phyloP scores from a whole-genome alignment of 2,888 invertebrate genomes.

The Azorinus chamasolen region DNA sequence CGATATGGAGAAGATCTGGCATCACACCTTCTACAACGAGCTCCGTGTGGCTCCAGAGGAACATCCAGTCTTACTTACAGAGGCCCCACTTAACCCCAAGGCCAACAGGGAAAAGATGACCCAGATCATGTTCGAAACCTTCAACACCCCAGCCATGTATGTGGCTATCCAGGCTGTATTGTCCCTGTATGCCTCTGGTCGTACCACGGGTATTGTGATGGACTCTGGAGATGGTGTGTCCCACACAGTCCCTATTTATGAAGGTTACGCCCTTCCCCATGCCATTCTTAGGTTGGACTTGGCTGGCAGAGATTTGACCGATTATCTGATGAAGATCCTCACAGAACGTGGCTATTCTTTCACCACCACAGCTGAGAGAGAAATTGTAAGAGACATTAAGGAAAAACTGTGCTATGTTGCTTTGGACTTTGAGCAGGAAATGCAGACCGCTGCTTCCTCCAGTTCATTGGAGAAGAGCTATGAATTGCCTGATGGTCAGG shows the following conservation, averaged over 20 bases:
- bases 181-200: slow-evolving; percentile 96
- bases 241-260: slow-evolving; percentile 93
- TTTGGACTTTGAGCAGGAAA: slow-evolving; percentile 97
- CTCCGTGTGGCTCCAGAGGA: slow-evolving; percentile 98
- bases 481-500: slow-evolving; percentile 85
- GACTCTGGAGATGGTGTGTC: slow-evolving; percentile 97
- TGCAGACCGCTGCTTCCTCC: slow-evolving; percentile 96
- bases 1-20: slow-evolving; percentile 86
- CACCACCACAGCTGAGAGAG: slow-evolving; percentile 88
- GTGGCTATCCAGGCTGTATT: slow-evolving; percentile 97
- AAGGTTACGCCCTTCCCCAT: slow-evolving; percentile 88
- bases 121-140: slow-evolving; percentile 87
- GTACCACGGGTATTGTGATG: slow-evolving; percentile 97
- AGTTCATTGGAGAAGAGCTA: slow-evolving; percentile 95
- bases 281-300: slow-evolving; percentile 72
- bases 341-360: slow-evolving; percentile 86
- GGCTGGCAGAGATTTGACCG: slow-evolving; percentile 83
- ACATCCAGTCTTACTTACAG: slow-evolving; percentile 96
- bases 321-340: slow-evolving; percentile 87
- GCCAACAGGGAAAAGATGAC: slow-evolving; percentile 99
- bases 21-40: slow-evolving; percentile 85
- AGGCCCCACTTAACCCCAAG: slow-evolving; percentile 94
- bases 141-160: slow-evolving; percentile 94
- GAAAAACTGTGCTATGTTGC: slow-evolving; percentile 97
- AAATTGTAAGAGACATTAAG: slow-evolving; percentile 98